Conservation (phyloP, 2,113 vertebrate genomes). For the Atrichornis clamosus region DNA sequence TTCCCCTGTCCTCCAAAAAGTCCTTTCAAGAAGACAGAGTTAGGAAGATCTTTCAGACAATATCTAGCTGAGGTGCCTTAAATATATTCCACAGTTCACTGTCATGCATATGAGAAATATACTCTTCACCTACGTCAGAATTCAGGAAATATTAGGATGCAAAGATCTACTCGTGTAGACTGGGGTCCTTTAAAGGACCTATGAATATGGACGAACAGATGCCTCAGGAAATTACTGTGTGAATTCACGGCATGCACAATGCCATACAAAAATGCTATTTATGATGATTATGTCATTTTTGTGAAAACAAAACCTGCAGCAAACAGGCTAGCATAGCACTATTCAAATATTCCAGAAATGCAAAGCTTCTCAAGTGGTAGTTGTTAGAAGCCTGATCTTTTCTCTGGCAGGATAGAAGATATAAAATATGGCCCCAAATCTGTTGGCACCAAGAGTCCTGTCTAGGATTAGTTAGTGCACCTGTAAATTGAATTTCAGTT, state of each 20-base stretch:
- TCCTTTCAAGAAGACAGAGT: background rate
- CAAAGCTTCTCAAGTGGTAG: background rate
- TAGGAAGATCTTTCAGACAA: background rate
- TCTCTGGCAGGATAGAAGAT: background rate
- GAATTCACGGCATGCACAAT: background rate
- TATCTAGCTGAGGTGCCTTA: background rate
- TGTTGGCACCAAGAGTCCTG: background rate
- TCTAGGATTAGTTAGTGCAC: background rate
- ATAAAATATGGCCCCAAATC: background rate
- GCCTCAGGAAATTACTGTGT: slow-evolving; percentile 32
- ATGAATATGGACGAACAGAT: slow-evolving; percentile 52
- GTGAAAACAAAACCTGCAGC: slow-evolving; percentile 29
- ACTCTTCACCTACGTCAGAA: background rate
- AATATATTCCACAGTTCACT: background rate
- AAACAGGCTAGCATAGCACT: background rate
- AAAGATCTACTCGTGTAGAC: background rate
- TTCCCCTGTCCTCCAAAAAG: background rate
- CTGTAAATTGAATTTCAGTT: background rate
- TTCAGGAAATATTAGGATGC: background rate
- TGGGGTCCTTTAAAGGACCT: background rate
- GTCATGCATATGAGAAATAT: background rate
- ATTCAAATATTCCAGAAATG: slow-evolving; percentile 19
- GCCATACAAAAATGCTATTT: background rate
- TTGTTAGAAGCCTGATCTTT: background rate
- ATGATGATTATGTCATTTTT: slow-evolving; percentile 28